Evolutionary conservation across 2,888 invertebrate genomes (phyloP).

Genomic region (Holacanthella duospinosa): DNA sequence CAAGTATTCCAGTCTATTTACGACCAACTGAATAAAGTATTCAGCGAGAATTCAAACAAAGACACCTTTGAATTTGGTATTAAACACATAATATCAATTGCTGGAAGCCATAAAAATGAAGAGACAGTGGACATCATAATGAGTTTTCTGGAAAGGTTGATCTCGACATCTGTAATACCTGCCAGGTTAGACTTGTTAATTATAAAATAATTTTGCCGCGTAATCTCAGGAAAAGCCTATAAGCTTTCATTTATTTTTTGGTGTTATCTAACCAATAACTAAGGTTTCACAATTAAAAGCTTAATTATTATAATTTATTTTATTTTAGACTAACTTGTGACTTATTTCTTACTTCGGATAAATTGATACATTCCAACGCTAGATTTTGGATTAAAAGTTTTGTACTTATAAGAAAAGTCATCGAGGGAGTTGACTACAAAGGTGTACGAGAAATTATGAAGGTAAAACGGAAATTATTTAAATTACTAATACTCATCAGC

Average conservation of each 20-base stretch:
- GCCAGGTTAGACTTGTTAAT: too few species aligned
- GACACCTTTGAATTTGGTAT: constrained; percentile 67
- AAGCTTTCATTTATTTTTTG: not conserved
- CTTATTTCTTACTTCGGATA: constrained; percentile 69
- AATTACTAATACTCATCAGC: too few species aligned
- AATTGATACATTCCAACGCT: constrained; percentile 65
- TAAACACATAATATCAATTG: constrained; percentile 60
- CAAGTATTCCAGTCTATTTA: constrained; percentile 24
- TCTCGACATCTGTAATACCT: constrained; percentile 59
- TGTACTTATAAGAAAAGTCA: constrained; percentile 66
- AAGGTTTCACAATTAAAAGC: not conserved
- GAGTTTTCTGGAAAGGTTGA: constrained; percentile 61
- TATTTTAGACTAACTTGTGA: constrained; percentile 77
- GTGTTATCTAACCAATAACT: not conserved
- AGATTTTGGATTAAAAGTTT: constrained; percentile 87
- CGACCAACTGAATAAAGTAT: constrained; percentile 49
- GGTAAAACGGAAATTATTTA: constrained; percentile 46
- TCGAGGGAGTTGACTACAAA: constrained; percentile 89
- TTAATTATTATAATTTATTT: not conserved
- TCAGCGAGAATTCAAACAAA: constrained; percentile 52
- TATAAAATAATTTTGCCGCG: constrained; percentile 9
- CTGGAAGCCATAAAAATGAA: constrained; percentile 62
- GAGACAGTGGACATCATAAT: constrained; percentile 65
- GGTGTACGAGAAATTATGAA: constrained; percentile 88
- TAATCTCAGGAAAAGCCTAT: not conserved